These are phyloP conservation scores for Cyanoliseus patagonus DNA, from an alignment of 2,113 vertebrate genomes.

Conservation along the genomic window DNA sequence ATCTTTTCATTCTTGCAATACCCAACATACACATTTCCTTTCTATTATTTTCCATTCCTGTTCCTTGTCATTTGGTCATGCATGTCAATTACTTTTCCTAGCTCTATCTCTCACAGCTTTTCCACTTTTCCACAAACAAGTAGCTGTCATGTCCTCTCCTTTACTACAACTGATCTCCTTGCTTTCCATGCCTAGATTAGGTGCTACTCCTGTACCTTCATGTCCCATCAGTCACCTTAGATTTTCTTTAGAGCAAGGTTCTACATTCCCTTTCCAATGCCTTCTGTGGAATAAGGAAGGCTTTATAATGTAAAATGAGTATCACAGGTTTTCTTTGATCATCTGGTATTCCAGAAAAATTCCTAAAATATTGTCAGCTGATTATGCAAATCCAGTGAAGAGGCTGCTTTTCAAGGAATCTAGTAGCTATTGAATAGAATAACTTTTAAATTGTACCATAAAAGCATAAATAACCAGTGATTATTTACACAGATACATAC, in stretches of 20 bases:
- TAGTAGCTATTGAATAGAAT: not conserved
- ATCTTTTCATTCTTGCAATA: not conserved
- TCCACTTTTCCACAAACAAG: not conserved
- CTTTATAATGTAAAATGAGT: not conserved
- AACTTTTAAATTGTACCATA: not conserved
- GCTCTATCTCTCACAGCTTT: fast-evolving
- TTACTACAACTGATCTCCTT: not conserved
- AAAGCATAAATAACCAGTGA: not conserved
- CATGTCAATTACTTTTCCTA: not conserved
- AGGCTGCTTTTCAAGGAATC: not conserved
- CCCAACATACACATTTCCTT: not conserved
- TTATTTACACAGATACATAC: not conserved
- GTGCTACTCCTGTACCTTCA: not conserved
- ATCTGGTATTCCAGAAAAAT: not conserved
- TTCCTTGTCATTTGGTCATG: not conserved
- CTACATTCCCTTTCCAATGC: not conserved
- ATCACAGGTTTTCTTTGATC: not conserved
- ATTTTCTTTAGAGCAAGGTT: not conserved
- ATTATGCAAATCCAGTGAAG: not conserved
- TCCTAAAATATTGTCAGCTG: not conserved
- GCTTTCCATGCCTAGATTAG: not conserved
- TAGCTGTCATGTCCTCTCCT: not conserved
- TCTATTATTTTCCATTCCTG: not conserved
- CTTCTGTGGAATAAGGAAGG: not conserved
- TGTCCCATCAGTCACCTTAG: not conserved